Evolutionary conservation across 1,140 invertebrate species (phyloP).

Genomic region (Sarcophaga peregrina): DNA sequence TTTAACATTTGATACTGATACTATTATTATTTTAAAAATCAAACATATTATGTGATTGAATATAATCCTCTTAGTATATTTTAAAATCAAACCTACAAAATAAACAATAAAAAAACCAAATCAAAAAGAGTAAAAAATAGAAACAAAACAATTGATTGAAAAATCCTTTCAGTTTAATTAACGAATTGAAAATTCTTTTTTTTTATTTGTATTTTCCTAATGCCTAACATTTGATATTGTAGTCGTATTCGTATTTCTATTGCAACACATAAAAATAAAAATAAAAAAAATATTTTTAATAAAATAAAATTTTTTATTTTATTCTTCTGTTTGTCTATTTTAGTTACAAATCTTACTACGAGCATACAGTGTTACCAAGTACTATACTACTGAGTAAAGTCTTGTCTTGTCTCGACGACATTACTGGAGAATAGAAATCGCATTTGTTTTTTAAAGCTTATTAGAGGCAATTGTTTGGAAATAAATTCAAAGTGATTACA

Average conservation of each 20-base stretch:
- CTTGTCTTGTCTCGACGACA: too few species aligned
- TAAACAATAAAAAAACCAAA: not conserved
- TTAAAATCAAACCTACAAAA: not conserved
- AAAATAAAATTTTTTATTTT: too few species aligned
- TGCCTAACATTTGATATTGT: too few species aligned
- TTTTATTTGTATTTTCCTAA: too few species aligned
- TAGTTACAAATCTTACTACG: not conserved
- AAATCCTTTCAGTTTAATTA: conserved; percentile 27
- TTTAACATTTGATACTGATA: too few species aligned
- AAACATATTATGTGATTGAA: too few species aligned
- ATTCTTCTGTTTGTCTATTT: too few species aligned
- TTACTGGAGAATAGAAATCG: too few species aligned
- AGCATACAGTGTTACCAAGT: too few species aligned
- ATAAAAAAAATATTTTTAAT: not conserved
- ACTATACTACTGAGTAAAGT: not conserved
- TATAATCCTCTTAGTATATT: conserved; percentile 16
- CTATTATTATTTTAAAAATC: too few species aligned
- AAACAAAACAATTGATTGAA: conserved; percentile 25
- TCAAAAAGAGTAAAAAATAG: not conserved
- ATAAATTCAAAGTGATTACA: conserved; percentile 15
- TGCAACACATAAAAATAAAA: not conserved
- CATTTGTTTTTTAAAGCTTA: conserved; percentile 6
- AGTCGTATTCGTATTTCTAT: not conserved
- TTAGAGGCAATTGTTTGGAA: conserved; percentile 26
- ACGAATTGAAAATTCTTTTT: not conserved